Conservation (phyloP, 2,113 vertebrate genomes). For the Charina bottae region DNA sequence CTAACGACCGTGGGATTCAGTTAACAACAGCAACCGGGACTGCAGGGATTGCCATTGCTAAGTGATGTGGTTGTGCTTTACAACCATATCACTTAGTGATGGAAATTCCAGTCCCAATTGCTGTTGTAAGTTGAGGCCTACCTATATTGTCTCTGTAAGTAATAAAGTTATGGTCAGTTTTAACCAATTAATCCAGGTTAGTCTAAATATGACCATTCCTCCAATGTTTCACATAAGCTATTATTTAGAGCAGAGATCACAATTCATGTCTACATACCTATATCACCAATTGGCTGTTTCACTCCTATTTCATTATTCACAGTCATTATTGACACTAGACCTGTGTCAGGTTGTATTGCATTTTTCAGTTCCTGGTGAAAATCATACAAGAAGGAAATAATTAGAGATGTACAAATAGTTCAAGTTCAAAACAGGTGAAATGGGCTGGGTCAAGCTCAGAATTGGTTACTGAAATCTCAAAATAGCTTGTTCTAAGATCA, state of each 20-base stretch:
- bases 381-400: slow-evolving; percentile 23
- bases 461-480: background rate
- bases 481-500: background rate
- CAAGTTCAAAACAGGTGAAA: background rate
- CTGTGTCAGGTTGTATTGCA: slow-evolving; percentile 86
- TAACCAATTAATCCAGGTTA: background rate
- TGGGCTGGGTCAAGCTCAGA: background rate
- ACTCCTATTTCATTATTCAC: slow-evolving; percentile 98
- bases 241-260: background rate
- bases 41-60: background rate
- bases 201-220: background rate
- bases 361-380: slow-evolving; percentile 83
- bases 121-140: background rate
- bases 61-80: background rate
- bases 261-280: slow-evolving; percentile 78
- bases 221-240: background rate
- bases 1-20: background rate
- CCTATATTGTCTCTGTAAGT: background rate
- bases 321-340: slow-evolving; percentile 92
- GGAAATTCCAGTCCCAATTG: background rate
- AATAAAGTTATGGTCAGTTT: background rate
- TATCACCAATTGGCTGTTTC: slow-evolving; percentile 87
- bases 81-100: background rate
- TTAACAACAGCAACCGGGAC: background rate
- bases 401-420: background rate